Evolutionary conservation across 2,888 invertebrate species (phyloP), one percentile per base, ranked within the genome.

Genomic region (Calameuta pallipes): DNA sequence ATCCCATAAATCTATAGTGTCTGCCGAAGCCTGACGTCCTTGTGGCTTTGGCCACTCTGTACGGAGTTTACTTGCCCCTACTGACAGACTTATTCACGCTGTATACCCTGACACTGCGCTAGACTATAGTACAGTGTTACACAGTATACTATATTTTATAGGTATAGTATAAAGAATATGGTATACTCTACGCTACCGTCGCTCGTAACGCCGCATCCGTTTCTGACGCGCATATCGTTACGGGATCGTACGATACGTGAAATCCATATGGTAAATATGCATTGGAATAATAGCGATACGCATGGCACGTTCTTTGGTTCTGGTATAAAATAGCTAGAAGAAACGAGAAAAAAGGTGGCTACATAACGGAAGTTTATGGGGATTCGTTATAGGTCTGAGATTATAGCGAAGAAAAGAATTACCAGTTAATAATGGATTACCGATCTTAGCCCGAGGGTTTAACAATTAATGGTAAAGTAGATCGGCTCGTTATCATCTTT

Each of bases 21-120:
- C 83, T 83, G 85, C 82, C 82, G 81, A 82, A 82, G 80, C 87
- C 82, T 83, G 87, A 86, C 87, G 89, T 88, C 89, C 89, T 89
- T 89, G 89, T 85, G 81, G 34, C 71, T 71, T 34, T 34, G 33
- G 82, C 74, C 83, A 83, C 83, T 82, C 83, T 82, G 83, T 83
- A 82, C 83, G 77, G 79, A 80, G 82, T 77, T 83, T 71, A 71
- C 79, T 80, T 77, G 75, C 77, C 56, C 76, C 73, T 76, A 76
- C 78, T 71, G 80, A 78, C 76, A 78, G 78, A 77, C 77, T 76
- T 81, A 77, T 81, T 80, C 79, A 36, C 41, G 36, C 34, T 33
- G n/a, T 56, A 56, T 56, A 56, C 56, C 56, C 23, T 23, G 23
- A 56, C 56, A 9, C 23, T 56, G 23, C 56, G 56, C 23, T 9